A percentile compares a stretch with the other conserved stretches of the same genome.
These are phyloP conservation scores for Euura saliciscinereae DNA, from an alignment of 1,140 invertebrate genomes.

Conservation along the genomic window DNA sequence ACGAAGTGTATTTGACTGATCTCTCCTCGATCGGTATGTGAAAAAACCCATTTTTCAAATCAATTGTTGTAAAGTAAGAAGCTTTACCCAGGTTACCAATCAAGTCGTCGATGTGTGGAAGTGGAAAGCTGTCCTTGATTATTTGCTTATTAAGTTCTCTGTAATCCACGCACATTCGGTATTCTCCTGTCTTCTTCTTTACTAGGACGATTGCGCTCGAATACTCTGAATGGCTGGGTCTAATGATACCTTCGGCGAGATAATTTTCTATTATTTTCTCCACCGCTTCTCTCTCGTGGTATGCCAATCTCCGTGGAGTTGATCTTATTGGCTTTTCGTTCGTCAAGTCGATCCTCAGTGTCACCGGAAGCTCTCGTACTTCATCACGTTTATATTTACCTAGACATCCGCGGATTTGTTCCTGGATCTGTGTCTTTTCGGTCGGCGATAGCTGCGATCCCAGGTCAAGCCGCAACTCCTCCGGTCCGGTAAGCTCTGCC, in stretches of 20 bases:
- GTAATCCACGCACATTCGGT: slow-evolving; percentile 38
- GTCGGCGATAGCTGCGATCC: not conserved
- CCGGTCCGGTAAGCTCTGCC: not conserved
- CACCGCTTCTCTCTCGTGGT: not conserved
- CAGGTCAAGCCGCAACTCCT: not conserved
- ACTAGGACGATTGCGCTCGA: slow-evolving; percentile 28
- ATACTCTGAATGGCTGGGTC: slow-evolving; percentile 29
- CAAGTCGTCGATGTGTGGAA: slow-evolving; percentile 56
- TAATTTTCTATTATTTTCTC: not conserved
- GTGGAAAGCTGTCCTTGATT: slow-evolving; percentile 53
- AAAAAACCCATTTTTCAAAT: slow-evolving; percentile 33
- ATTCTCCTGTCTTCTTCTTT: slow-evolving; percentile 29
- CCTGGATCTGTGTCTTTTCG: not conserved
- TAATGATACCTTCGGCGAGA: not conserved
- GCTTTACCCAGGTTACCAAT: slow-evolving; percentile 42
- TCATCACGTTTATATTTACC: not conserved
- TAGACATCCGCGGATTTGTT: not conserved
- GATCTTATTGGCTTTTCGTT: not conserved
- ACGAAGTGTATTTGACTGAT: slow-evolving; percentile 44
- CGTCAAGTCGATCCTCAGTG: slow-evolving; percentile 24
- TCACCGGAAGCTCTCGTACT: not conserved
- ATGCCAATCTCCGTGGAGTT: not conserved
- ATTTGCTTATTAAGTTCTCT: slow-evolving; percentile 54
- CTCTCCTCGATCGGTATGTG: slow-evolving; percentile 41
- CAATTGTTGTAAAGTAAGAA: slow-evolving; percentile 44